phyloP scores from a whole-genome alignment of 2,797 vertebrate species.

The Syngnathus rostellatus region DNA sequence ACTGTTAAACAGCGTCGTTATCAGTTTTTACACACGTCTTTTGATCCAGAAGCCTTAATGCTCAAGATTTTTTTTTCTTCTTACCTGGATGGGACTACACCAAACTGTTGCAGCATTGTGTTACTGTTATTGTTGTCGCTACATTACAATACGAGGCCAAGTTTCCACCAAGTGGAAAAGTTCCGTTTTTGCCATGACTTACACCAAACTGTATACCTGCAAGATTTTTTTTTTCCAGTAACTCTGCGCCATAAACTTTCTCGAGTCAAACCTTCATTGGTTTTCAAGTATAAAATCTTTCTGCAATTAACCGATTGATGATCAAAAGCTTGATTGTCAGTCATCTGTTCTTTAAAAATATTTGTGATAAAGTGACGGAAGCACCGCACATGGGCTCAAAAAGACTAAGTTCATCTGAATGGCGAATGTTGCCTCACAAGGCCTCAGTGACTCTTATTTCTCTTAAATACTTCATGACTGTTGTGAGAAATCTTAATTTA shows the following conservation, averaged over 20 bases:
- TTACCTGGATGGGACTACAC: background rate
- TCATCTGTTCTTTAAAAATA: background rate
- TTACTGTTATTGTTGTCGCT: background rate
- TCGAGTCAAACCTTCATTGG: slow-evolving; percentile 4
- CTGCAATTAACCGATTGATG: background rate
- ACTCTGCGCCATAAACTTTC: background rate
- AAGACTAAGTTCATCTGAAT: background rate
- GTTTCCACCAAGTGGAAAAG: background rate
- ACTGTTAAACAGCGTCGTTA: slow-evolving; percentile 17
- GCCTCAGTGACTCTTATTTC: background rate
- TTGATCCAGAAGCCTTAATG: background rate
- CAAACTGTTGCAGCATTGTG: background rate
- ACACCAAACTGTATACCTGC: too few relatives aligned
- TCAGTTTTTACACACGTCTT: slow-evolving; percentile 10
- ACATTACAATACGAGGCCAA: background rate
- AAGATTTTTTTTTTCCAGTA: background rate
- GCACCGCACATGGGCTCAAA: background rate
- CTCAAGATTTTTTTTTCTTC: background rate
- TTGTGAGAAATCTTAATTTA: slow-evolving; percentile 6
- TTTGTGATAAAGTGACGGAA: background rate
- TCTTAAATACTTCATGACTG: slow-evolving; percentile 6
- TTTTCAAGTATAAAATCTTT: slow-evolving; percentile 1
- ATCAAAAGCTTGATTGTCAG: background rate
- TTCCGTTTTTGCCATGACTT: too few relatives aligned
- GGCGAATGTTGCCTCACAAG: background rate